phyloP scores from a whole-genome alignment of 2,797 vertebrate species.

The Oreochromis grahami region DNA sequence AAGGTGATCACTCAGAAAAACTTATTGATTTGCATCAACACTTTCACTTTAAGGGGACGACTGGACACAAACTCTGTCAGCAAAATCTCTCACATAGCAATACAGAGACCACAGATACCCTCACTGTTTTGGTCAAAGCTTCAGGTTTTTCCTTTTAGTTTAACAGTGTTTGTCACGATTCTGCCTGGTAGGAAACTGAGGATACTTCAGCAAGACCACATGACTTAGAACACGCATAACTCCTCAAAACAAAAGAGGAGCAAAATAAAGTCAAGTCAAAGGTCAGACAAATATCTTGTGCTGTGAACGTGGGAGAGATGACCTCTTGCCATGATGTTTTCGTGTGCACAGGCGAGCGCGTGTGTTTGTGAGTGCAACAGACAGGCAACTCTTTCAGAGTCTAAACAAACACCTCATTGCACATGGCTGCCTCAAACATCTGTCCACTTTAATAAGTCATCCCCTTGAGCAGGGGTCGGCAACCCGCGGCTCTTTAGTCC shows the following conservation, averaged over 20 bases:
- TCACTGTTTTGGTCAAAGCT: neutral
- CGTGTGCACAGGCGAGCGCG: neutral
- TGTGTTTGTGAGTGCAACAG: neutral
- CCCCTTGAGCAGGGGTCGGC: too few relatives aligned
- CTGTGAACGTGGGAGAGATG: conserved; percentile 1
- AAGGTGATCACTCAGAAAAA: neutral
- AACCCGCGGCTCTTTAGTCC: too few relatives aligned
- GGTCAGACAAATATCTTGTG: conserved; percentile 1
- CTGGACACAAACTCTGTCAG: neutral
- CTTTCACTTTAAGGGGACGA: neutral
- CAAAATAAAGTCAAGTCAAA: conserved; percentile 40
- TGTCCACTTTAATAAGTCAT: conserved; percentile 36
- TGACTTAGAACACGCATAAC: neutral
- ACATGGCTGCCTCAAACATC: conserved; percentile 42
- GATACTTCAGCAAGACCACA: conserved; percentile 3
- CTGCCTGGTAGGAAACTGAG: conserved; percentile 19
- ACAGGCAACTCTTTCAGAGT: neutral
- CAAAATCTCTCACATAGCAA: neutral
- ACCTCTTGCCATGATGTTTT: neutral
- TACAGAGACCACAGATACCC: neutral
- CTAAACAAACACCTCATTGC: conserved; percentile 28
- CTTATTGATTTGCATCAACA: too few relatives aligned
- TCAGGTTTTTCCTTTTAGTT: neutral
- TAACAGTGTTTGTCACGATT: neutral
- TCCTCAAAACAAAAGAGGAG: conserved; percentile 9